Conservation (phyloP, 2,888 invertebrate species). For the Drosophila prostipennis region DNA sequence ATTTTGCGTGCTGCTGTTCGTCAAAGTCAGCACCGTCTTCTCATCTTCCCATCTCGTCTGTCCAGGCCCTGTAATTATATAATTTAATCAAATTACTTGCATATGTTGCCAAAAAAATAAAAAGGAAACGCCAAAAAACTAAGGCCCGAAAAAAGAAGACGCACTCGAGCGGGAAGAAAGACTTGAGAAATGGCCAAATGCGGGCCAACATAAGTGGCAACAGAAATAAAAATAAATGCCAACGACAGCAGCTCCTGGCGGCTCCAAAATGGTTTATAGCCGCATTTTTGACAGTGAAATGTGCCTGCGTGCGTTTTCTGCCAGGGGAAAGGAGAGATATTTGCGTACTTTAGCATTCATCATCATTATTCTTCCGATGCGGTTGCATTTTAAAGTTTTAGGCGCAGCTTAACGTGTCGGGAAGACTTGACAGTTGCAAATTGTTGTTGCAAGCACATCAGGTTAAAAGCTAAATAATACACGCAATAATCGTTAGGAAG, state of each 20-base stretch:
- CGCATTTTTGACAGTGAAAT: conserved; percentile 71
- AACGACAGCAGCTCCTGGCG: conserved; percentile 24
- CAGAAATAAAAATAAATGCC: conserved; percentile 43
- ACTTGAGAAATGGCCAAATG: conserved; percentile 46
- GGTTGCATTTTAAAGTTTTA: conserved; percentile 56
- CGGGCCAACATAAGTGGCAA: conserved; percentile 64
- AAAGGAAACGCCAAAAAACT: conserved; percentile 27
- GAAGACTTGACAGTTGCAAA: conserved; percentile 73
- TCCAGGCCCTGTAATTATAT: conserved; percentile 81
- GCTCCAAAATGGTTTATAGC: conserved; percentile 43
- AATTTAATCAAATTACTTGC: conserved; percentile 82
- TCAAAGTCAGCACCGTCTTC: conserved; percentile 53
- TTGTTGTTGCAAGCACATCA: conserved; percentile 35
- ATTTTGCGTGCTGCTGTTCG: conserved; percentile 55
- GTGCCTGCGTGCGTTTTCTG: conserved; percentile 61
- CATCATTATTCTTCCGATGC: conserved; percentile 70
- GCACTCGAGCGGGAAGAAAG: conserved; percentile 35
- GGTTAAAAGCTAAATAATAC: conserved; percentile 18
- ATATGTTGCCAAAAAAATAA: conserved; percentile 75
- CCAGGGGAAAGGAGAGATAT: conserved; percentile 64
- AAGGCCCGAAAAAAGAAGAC: conserved; percentile 33
- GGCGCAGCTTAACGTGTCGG: conserved; percentile 67
- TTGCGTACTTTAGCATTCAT: conserved; percentile 76
- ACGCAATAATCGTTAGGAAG: conserved; percentile 21
- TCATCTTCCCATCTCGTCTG: conserved; percentile 35